A percentile compares a stretch with the other conserved stretches of the same genome.
These are phyloP conservation scores for Nipponacmea schrenckii DNA, from an alignment of 2,888 invertebrate species.

Conservation along the genomic window DNA sequence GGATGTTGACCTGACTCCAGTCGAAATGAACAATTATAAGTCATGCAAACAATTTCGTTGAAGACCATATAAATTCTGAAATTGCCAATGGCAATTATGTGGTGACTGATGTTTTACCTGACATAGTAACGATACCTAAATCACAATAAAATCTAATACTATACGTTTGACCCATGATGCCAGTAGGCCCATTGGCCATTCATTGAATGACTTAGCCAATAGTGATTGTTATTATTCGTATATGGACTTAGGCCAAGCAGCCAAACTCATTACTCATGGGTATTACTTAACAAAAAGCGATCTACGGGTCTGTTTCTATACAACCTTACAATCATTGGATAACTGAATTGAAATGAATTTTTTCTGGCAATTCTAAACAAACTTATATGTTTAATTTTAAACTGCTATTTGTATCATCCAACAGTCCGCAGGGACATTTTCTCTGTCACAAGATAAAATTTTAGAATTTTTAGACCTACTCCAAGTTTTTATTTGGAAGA, in stretches of 20 bases:
- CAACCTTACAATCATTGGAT: slow-evolving; percentile 5
- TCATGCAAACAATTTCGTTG: slow-evolving; percentile 18
- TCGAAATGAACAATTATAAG: slow-evolving; percentile 17
- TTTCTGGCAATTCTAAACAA: neutral
- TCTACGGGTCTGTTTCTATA: slow-evolving; percentile 12
- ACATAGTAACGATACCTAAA: slow-evolving; percentile 9
- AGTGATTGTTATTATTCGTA: slow-evolving; percentile 15
- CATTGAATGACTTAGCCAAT: slow-evolving; percentile 14
- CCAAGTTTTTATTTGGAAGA: neutral
- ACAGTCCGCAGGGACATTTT: neutral
- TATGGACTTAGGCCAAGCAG: slow-evolving; percentile 19
- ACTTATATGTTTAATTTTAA: neutral
- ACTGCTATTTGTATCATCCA: neutral
- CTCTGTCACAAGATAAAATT: neutral
- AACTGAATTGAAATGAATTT: slow-evolving; percentile 5
- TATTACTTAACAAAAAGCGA: neutral
- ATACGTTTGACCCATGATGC: too few species aligned
- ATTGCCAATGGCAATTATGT: slow-evolving; percentile 16
- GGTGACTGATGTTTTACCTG: neutral
- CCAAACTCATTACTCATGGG: neutral
- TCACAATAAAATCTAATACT: slow-evolving; percentile 9
- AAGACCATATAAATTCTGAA: slow-evolving; percentile 10
- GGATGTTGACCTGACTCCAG: neutral
- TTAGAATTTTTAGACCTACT: neutral
- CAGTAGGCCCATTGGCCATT: neutral